Evolutionary conservation across 2,888 invertebrate species (phyloP).

Genomic region (Boloria selene): DNA sequence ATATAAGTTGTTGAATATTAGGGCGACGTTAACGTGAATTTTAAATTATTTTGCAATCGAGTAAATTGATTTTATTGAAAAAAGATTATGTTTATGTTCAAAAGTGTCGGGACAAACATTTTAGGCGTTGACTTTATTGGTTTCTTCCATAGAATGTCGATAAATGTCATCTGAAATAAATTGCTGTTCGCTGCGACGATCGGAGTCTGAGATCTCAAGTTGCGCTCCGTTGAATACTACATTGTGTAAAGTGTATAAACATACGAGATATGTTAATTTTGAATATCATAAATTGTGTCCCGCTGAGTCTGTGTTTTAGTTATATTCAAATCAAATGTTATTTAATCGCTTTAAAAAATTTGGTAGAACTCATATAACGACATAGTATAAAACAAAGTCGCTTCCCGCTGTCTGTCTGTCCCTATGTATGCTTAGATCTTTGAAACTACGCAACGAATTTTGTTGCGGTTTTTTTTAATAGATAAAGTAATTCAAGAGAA

Average conservation of each 20-base stretch:
- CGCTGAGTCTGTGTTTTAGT: conserved; percentile 2
- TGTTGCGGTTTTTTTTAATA: no score
- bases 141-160: conserved; percentile 64
- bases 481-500: no score
- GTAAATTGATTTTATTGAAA: conserved; percentile 38
- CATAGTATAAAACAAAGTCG: no score
- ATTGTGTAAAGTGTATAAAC: conserved; percentile 47
- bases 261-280: conserved; percentile 66
- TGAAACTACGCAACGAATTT: no score
- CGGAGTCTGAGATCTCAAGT: conserved; percentile 27
- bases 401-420: no score
- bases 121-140: conserved; percentile 63
- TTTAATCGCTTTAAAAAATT: background rate
- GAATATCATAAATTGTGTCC: conserved; percentile 44
- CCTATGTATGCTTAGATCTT: no score
- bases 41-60: conserved; percentile 12
- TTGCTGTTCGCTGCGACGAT: conserved; percentile 43
- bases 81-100: conserved; percentile 48
- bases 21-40: background rate
- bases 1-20: no score
- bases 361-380: background rate
- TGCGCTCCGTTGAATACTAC: conserved; percentile 33
- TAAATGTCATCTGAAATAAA: conserved; percentile 75
- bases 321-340: background rate
- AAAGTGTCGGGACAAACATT: conserved; percentile 55